phyloP scores from a whole-genome alignment of 2,113 vertebrate species.

The Phalacrocorax brasilianus region DNA sequence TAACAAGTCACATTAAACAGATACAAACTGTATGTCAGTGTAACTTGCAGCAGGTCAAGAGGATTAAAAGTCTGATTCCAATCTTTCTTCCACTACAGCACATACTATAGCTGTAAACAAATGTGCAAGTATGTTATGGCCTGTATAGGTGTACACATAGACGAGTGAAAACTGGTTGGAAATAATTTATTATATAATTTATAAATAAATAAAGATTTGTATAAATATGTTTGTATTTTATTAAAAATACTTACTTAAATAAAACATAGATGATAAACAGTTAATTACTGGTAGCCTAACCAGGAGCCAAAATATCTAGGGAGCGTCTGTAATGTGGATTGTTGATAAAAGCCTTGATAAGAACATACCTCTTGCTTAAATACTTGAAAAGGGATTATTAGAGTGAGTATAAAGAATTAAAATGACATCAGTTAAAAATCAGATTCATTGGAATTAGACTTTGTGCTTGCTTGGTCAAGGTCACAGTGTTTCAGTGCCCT shows the following conservation, averaged over 20 bases:
- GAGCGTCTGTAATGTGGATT: not conserved
- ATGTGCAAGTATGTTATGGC: not conserved
- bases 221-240: not conserved
- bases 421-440: not conserved
- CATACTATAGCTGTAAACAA: not conserved
- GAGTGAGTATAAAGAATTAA: not conserved
- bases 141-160: not conserved
- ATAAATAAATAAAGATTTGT: not conserved
- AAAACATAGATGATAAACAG: not conserved
- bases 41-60: not conserved
- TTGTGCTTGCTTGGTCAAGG: not conserved
- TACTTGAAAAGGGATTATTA: not conserved
- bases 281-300: not conserved
- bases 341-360: not conserved
- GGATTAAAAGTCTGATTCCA: not conserved
- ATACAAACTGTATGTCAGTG: not conserved
- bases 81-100: not conserved
- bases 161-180: not conserved
- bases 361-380: not conserved
- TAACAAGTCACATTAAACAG: not conserved
- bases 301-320: not conserved
- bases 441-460: not conserved
- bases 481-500: not conserved
- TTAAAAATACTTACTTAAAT: not conserved
- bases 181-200: not conserved